Evolutionary conservation across 2,888 invertebrate species (phyloP).

Genomic region (Diloba caeruleocephala): DNA sequence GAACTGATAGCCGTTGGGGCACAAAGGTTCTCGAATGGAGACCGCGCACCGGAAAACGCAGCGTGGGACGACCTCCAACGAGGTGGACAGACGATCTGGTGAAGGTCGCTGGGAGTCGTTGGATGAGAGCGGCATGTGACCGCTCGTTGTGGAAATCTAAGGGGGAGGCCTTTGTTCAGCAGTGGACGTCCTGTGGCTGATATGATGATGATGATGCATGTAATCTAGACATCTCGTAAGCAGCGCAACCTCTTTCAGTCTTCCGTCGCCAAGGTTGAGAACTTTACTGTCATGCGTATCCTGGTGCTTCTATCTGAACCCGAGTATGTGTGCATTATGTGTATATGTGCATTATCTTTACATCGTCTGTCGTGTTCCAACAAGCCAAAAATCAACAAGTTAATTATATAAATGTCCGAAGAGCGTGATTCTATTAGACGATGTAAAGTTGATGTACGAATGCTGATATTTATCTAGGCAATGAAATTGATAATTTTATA

Average conservation of each 20-base stretch:
- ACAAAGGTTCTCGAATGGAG: too few relatives aligned
- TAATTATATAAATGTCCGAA: conserved; percentile 25
- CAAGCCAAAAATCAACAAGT: conserved; percentile 30
- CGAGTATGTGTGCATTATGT: conserved; percentile 16
- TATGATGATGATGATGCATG: too few relatives aligned
- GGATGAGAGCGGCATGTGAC: too few relatives aligned
- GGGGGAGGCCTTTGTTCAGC: too few relatives aligned
- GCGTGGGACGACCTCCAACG: too few relatives aligned
- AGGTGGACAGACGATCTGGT: too few relatives aligned
- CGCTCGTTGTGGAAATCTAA: too few relatives aligned
- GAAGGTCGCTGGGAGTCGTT: too few relatives aligned
- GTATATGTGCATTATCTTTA: conserved; percentile 26
- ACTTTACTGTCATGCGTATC: conserved; percentile 30
- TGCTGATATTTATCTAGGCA: conserved; percentile 44
- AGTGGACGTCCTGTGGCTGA: too few relatives aligned
- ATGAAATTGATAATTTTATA: too few relatives aligned
- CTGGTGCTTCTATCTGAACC: conserved; percentile 40
- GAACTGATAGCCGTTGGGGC: too few relatives aligned
- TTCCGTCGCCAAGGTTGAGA: conserved; percentile 55
- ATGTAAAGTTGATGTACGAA: conserved; percentile 26
- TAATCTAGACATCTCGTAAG: conserved; percentile 15
- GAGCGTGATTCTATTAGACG: conserved; percentile 21
- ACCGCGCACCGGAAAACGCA: too few relatives aligned
- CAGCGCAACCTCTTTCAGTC: conserved; percentile 44
- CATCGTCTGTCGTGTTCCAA: conserved; percentile 17